Evolutionary conservation across 2,113 vertebrate genomes (phyloP).

Genomic region (Mastomys coucha): DNA sequence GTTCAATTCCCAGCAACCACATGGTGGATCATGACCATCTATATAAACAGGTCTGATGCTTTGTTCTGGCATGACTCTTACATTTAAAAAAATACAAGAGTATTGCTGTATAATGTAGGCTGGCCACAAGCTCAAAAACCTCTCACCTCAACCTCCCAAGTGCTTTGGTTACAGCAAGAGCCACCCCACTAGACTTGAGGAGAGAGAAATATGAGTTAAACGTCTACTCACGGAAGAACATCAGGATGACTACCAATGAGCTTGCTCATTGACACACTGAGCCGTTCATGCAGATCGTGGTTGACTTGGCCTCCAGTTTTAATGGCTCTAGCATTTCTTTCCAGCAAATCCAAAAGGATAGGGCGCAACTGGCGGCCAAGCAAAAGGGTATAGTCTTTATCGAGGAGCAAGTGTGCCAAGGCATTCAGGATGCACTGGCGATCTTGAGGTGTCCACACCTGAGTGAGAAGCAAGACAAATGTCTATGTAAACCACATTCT

Average conservation of each 20-base stretch:
- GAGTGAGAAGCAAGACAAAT: constrained; percentile 44
- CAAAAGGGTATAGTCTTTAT: constrained; percentile 94
- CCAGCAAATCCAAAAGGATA: constrained; percentile 94
- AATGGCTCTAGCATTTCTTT: constrained; percentile 93
- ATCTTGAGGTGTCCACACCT: constrained; percentile 96
- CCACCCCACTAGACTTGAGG: background rate
- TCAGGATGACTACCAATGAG: constrained; percentile 93
- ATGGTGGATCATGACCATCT: too few species aligned
- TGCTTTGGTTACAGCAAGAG: background rate
- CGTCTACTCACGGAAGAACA: constrained; percentile 92
- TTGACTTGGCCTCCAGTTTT: constrained; percentile 91
- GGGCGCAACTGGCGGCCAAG: constrained; percentile 93
- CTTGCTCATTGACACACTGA: constrained; percentile 97
- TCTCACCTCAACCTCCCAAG: background rate
- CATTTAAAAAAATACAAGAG: background rate
- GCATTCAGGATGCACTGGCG: constrained; percentile 92
- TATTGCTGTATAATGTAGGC: background rate
- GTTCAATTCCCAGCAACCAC: too few species aligned
- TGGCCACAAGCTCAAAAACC: background rate
- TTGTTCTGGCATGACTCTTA: too few species aligned
- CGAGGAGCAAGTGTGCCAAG: constrained; percentile 92
- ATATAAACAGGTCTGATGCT: too few species aligned
- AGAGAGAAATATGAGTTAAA: background rate
- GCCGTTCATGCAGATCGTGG: constrained; percentile 96
- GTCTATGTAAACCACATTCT: background rate